Conservation (phyloP, 2,888 invertebrate species). For the Nomada ferruginata region DNA sequence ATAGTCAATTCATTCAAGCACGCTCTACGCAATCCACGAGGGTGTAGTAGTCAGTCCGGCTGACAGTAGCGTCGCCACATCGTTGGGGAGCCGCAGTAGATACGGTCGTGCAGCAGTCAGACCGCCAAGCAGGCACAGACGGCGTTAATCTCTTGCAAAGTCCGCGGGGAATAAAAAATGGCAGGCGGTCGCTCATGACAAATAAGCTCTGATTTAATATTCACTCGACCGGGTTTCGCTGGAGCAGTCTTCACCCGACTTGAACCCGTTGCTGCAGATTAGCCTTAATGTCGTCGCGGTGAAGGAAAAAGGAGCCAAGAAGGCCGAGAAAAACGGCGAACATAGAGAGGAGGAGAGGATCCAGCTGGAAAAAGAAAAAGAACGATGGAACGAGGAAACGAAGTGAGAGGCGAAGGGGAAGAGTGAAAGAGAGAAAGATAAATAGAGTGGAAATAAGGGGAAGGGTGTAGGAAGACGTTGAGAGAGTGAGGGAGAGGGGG, state of each 20-base stretch:
- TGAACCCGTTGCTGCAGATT: constrained; percentile 74
- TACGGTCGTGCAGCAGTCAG: constrained; percentile 47
- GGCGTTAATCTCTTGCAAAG: constrained; percentile 66
- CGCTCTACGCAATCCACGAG: background rate
- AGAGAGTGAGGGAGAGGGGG: constrained; percentile 14
- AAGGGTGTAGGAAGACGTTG: background rate
- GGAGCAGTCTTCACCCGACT: constrained; percentile 50
- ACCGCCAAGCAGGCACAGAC: constrained; percentile 28
- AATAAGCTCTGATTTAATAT: constrained; percentile 80
- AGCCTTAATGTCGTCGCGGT: constrained; percentile 74
- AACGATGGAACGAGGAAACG: background rate
- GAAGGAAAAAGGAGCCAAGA: constrained; percentile 22
- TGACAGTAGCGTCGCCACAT: constrained; percentile 19
- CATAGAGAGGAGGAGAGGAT: background rate
- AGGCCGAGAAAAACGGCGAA: background rate
- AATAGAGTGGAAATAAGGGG: constrained; percentile 13
- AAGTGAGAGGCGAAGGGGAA: background rate
- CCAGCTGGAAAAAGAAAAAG: constrained; percentile 11
- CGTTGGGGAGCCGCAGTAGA: constrained; percentile 55
- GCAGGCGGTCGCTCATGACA: constrained; percentile 71
- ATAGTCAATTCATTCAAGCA: background rate
- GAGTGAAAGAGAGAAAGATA: background rate
- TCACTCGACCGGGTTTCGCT: constrained; percentile 71
- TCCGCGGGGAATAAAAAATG: constrained; percentile 60
- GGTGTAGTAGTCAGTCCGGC: too few species aligned